Evolutionary conservation across 1,140 invertebrate species (phyloP).

Genomic region (Caenorhabditis tropicalis): DNA sequence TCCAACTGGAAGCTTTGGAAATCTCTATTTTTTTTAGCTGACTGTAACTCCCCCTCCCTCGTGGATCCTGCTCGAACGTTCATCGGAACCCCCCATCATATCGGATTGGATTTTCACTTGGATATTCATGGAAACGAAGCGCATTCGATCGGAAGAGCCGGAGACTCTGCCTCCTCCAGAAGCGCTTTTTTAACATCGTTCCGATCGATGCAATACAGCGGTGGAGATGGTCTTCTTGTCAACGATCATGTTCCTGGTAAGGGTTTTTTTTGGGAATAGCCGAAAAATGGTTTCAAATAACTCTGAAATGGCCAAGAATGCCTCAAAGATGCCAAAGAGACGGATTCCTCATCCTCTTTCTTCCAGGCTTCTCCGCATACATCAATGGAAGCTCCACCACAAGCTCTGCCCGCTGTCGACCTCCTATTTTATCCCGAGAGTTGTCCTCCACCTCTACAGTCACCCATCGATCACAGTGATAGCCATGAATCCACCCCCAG

Average conservation of each 20-base stretch:
- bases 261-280: not conserved
- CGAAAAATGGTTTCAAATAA: too few relatives aligned
- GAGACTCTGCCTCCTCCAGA: conserved; percentile 52
- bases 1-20: too few relatives aligned
- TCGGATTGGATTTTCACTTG: too few relatives aligned
- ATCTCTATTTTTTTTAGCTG: too few relatives aligned
- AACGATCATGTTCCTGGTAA: conserved; percentile 35
- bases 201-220: conserved; percentile 50
- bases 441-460: not conserved
- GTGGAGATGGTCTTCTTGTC: conserved; percentile 16
- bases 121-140: conserved; percentile 42
- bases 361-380: not conserved
- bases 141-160: conserved; percentile 26
- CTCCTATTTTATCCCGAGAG: conserved; percentile 4
- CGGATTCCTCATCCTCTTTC: too few relatives aligned
- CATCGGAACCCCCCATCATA: too few relatives aligned
- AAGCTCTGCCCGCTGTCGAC: not conserved
- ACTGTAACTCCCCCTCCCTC: too few relatives aligned
- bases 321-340: not conserved
- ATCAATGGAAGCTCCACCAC: conserved; percentile 6
- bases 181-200: conserved; percentile 50
- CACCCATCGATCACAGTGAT: not conserved
- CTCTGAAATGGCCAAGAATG: not conserved
- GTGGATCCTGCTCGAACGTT: too few relatives aligned
- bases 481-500: too few relatives aligned